phyloP scores from a whole-genome alignment of 2,113 vertebrate species.

The Columbina picui region DNA sequence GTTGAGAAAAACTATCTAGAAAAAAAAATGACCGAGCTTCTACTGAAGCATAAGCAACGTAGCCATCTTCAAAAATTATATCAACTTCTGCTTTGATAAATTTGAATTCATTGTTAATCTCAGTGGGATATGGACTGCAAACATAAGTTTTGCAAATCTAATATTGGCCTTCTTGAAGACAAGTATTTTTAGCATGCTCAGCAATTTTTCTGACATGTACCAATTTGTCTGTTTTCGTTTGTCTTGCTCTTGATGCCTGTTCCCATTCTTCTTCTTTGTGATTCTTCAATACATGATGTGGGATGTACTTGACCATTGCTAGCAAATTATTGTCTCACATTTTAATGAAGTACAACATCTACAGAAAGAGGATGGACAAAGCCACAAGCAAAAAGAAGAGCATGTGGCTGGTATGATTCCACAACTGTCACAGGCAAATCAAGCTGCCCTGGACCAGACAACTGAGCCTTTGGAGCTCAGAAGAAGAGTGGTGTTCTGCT shows the following conservation, averaged over 20 bases:
- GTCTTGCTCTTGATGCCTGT: background rate
- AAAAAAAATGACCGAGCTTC: background rate
- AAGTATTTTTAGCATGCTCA: background rate
- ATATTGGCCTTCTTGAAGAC: background rate
- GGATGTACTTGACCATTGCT: background rate
- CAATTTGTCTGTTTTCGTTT: background rate
- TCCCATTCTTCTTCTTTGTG: background rate
- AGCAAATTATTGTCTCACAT: background rate
- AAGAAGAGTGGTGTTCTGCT: background rate
- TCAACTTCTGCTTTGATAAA: background rate
- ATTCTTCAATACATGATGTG: accelerated
- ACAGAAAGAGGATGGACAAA: background rate
- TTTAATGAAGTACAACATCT: background rate
- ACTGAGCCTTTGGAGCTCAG: background rate
- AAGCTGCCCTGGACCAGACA: background rate
- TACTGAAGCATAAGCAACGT: slow-evolving; percentile 2
- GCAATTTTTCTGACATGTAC: background rate
- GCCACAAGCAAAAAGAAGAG: background rate
- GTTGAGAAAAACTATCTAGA: background rate
- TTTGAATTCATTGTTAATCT: slow-evolving; percentile 7
- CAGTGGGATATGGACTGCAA: background rate
- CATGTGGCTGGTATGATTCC: background rate
- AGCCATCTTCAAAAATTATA: background rate
- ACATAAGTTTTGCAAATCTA: background rate
- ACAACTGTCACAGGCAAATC: background rate